phyloP scores from a whole-genome alignment of 2,113 vertebrate genomes.

The Leptobrachium ailaonicum region DNA sequence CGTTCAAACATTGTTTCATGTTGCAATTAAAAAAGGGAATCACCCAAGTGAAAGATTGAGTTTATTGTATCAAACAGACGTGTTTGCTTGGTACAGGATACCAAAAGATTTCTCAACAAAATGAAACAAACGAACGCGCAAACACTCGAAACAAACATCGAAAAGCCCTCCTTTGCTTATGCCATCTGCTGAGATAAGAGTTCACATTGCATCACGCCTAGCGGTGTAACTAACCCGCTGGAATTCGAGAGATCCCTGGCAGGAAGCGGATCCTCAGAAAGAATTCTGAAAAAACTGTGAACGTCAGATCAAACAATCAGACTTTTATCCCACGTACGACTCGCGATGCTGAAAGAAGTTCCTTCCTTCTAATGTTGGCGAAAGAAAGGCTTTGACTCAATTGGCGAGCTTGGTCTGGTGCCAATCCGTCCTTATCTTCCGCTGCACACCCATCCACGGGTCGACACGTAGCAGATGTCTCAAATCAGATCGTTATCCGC shows the following conservation, averaged over 20 bases:
- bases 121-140: conserved; percentile 28
- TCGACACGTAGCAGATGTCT: conserved; percentile 27
- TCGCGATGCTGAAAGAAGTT: conserved; percentile 1
- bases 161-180: not conserved
- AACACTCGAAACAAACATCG: conserved; percentile 21
- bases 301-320: conserved; percentile 21
- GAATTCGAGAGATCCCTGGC: conserved; percentile 29
- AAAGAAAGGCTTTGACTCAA: conserved; percentile 3
- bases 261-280: conserved; percentile 7
- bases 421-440: conserved; percentile 19
- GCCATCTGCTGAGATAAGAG: conserved; percentile 34
- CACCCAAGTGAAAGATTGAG: too few relatives aligned
- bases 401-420: not conserved
- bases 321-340: conserved; percentile 6
- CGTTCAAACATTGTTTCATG: too few relatives aligned
- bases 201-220: conserved; percentile 11
- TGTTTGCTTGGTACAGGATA: not conserved
- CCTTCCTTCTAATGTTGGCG: not conserved
- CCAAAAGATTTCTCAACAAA: conserved; percentile 36
- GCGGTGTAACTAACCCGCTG: conserved; percentile 28
- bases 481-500: conserved; percentile 18
- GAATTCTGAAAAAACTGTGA: conserved; percentile 16
- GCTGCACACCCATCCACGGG: conserved; percentile 9
- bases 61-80: too few relatives aligned
- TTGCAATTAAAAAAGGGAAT: too few relatives aligned